Base-by-base conservation (phyloP, 2,113 vertebrate species). In the Meleagris gallopavo region DNA sequence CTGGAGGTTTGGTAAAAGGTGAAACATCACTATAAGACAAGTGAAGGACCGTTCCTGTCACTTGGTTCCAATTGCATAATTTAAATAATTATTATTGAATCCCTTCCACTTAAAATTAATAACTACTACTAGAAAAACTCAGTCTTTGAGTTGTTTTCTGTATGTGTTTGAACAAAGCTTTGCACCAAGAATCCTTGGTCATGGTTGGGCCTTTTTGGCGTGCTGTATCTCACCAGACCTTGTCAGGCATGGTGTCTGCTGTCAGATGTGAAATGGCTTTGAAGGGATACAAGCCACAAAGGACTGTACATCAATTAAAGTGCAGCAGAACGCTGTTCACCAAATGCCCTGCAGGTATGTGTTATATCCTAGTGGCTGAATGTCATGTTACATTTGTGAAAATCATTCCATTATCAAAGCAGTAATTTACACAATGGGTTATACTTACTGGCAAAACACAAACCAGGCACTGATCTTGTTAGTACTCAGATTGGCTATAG, bases 351-450 rank as follows among this genome's bases (percentile, higher is more conserved):
- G 84, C 89, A 96, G 94, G 75, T 94, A 30, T 24, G 36, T 57
- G 54, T 92, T 72, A 4, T 36, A 75, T 73, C 81, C 78, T 15
- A 21, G 45, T 10, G 89, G 79, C 50, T 52, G 69, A 66, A 74
- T 83, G 57, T 88, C 88, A 38, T 81, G 89, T 94, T 95, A 34
- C 2, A 3, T 94, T 95, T 90, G 60, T 70, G 93, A 36, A 78
- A 80, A 92, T 71, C 38, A 67, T 78, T 89, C 91, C n/a, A 24
- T 86, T 92, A 92, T 65, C 78, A 91, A 86, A 94, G 88, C 83
- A 41, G 1, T 48, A 80, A 70, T 86, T 89, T 90, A 62, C 58
- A n/a, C 41, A 69, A 34, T 11, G 29, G 76, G 9, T 82, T 75
- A 84, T 77, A 22, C 16, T 46, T 40, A 10, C 67, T 82, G 77